Evolutionary conservation across 1,140 invertebrate species (phyloP), one percentile per base, ranked within the genome.

Genomic region (Trypoxylus dichotomus): DNA sequence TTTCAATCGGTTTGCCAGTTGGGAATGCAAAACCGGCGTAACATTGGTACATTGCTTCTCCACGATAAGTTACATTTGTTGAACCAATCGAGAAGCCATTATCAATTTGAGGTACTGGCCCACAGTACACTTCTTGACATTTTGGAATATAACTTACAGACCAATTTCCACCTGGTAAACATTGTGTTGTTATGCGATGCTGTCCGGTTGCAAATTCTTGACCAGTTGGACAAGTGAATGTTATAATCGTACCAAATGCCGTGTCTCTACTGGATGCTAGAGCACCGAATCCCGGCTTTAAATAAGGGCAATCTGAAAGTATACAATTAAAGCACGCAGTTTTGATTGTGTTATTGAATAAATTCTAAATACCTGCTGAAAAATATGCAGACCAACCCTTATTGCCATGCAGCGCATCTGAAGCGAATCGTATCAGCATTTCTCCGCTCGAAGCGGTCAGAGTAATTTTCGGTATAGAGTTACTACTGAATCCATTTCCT

Each of bases 101-200:
- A 82, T 97, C 95, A 77, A 98, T 98, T 89, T 98, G 97, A 76
- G 97, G 97, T 27, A 98, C 97, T 41, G 97, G 96, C 75, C 96
- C 96, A 87, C 97, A 99, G 85, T 98, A 99, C 19, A 98, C 95
- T 89, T 97, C 96, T 92, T 98, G 97, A 87, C 97, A 99, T 85
- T 94, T 93, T 3, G 97, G 97, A 84, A 98, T 97, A 84, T 96
- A 96, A 42, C 91, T 93, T 25, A 95, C 91, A 15, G 95, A 97
- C 97, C 97, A 98, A 84, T 96, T 94, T 75, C 97, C 97, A 82
- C 96, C 95, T 81, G 92, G 93, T 81, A 93, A 86, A 88, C 96
- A 98, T 86, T 94, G 91, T 1, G 95, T 96, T 6, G 92, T 92
- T 79, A 97, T 93, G 83, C 93, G 91, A 63, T 91, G 88, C 85